Conservation (phyloP, 2,888 invertebrate genomes). For the Erebia aethiops region DNA sequence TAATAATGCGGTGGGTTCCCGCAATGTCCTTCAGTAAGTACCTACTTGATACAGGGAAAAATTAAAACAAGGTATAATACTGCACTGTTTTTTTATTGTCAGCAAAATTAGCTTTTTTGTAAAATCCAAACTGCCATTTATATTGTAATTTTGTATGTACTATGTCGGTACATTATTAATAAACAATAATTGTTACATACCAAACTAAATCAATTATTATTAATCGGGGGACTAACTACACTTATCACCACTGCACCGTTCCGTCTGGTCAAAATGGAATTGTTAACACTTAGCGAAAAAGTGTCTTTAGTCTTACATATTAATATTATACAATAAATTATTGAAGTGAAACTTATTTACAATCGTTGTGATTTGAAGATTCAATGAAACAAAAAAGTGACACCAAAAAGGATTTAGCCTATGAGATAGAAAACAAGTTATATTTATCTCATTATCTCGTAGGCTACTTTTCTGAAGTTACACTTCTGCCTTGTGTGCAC, state of each 20-base stretch:
- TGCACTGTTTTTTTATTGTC: constrained; percentile 45
- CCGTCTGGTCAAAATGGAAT: background rate
- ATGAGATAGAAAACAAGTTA: no score
- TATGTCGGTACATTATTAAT: constrained; percentile 3
- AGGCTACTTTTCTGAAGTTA: no score
- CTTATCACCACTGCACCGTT: constrained; percentile 5
- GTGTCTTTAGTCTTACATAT: constrained; percentile 2
- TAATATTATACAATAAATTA: no score
- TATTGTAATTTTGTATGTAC: constrained; percentile 28
- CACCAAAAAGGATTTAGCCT: no score
- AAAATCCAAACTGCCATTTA: constrained; percentile 21
- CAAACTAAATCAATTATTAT: background rate
- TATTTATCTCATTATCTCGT: no score
- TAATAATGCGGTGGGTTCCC: no score
- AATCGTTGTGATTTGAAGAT: no score
- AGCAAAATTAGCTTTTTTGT: constrained; percentile 40
- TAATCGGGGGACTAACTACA: constrained; percentile 10
- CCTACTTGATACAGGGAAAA: background rate
- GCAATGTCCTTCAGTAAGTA: no score
- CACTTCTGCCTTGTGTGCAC: no score
- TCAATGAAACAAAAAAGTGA: no score
- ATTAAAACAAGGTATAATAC: constrained; percentile 37
- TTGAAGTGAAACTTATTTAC: no score
- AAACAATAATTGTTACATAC: background rate
- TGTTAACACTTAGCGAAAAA: background rate